A percentile compares a stretch with the other conserved stretches of the same genome.
phyloP scores from a whole-genome alignment of 2,113 vertebrate species.

The Copsychus sechellarum region DNA sequence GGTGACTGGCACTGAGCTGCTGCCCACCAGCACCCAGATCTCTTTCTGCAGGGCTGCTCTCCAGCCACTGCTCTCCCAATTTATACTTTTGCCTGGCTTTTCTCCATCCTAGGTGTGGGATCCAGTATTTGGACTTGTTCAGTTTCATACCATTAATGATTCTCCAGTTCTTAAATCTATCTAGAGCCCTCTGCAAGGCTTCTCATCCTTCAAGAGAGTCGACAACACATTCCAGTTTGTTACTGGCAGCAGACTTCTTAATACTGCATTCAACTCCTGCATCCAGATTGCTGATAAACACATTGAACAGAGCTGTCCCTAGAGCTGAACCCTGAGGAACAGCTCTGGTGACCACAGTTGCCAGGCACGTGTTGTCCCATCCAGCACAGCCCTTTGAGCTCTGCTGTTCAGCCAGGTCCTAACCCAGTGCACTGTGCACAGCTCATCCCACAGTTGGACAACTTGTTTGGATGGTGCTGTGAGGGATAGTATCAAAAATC shows the following conservation, averaged over 20 bases:
- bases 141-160: background rate
- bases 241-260: background rate
- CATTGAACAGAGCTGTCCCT: background rate
- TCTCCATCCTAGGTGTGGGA: background rate
- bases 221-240: background rate
- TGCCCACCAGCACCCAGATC: background rate
- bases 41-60: background rate
- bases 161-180: background rate
- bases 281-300: background rate
- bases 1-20: background rate
- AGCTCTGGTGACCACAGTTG: accelerated
- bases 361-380: background rate
- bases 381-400: background rate
- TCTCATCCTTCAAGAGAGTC: accelerated
- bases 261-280: background rate
- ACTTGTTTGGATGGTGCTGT: background rate
- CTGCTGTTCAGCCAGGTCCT: background rate
- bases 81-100: background rate
- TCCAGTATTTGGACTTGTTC: background rate
- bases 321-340: background rate
- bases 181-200: background rate
- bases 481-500: background rate
- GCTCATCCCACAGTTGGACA: background rate
- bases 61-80: background rate
- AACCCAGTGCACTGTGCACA: accelerated